These are phyloP conservation scores for Trichogramma pretiosum DNA, from an alignment of 1,140 invertebrate genomes.

Conservation along the genomic window DNA sequence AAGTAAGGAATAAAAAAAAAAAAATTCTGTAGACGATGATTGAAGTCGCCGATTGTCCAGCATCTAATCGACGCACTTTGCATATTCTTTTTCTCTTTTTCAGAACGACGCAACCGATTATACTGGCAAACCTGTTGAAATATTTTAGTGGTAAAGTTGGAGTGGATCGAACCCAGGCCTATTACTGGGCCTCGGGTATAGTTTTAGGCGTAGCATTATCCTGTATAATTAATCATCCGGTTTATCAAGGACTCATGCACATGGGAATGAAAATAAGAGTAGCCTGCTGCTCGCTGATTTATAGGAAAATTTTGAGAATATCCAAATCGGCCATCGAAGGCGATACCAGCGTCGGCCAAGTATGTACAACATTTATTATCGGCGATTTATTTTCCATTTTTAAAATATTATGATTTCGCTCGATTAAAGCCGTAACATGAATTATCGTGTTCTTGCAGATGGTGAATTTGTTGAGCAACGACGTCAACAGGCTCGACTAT, in stretches of 20 bases:
- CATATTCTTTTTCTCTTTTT: too few species aligned
- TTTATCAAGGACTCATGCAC: constrained; percentile 64
- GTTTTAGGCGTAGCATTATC: constrained; percentile 60
- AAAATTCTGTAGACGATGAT: not conserved
- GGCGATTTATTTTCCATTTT: not conserved
- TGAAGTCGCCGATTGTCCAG: constrained; percentile 4
- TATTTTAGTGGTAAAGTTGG: constrained; percentile 47
- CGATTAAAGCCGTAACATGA: too few species aligned
- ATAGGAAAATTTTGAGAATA: constrained; percentile 58
- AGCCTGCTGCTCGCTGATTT: constrained; percentile 68
- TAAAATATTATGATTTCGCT: too few species aligned
- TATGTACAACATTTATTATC: constrained; percentile 3
- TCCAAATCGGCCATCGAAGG: constrained; percentile 22
- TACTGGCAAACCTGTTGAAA: constrained; percentile 59
- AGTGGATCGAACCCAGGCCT: constrained; percentile 45
- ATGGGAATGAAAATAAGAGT: constrained; percentile 72
- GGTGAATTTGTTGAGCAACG: constrained; percentile 87
- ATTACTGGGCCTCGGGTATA: constrained; percentile 56
- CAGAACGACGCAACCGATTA: constrained; percentile 63
- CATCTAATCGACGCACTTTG: not conserved
- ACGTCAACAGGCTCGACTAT: constrained; percentile 66
- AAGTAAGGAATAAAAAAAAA: constrained; percentile 31
- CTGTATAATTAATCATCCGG: constrained; percentile 65
- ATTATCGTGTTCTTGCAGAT: constrained; percentile 54
- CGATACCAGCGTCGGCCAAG: constrained; percentile 36